Evolutionary conservation across 2,888 invertebrate species (phyloP), one percentile per base, ranked within the genome.

Genomic region (Coremacera marginata): DNA sequence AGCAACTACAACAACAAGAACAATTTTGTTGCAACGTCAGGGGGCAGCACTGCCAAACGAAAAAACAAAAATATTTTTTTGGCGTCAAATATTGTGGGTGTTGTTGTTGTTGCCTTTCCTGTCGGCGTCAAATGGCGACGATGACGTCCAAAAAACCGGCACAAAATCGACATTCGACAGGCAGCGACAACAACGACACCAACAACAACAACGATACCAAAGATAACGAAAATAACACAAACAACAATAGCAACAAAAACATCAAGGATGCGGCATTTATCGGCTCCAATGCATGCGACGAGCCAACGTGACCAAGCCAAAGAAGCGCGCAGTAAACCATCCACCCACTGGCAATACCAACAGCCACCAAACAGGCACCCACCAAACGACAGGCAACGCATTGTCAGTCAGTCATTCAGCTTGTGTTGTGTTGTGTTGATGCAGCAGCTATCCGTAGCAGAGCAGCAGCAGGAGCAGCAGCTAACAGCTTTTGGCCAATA

Each of bases 231-330:
- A 67, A 55, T 27, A 75, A 44, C 76, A 71, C 0, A 25, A 25
- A 71, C 52, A 65, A 77, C 75, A 74, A 72, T 65, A 74, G 57
- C 79, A 73, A 75, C 37, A 63, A 63, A 14, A 16, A 49, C n/a
- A 27, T n/a, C 51, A 52, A 57, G 27, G 70, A 70, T 49, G 57
- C 60, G 27, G 27, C 72, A 84, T 84, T 86, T 86, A 86, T 86
- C 86, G 86, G 85, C 86, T 86, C 84, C 83, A 84, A 86, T 86
- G 86, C 83, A 85, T 85, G 82, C 80, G 82, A 84, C 79, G 81
- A 81, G 80, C 82, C 82, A 83, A 85, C 83, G 85, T 84, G 85
- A 86, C 84, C 84, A 82, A 73, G 70, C 78, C 65, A 80, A 63
- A 70, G 71, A 71, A 80, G 70, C 65, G 16, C 72, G 77, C 44